Conservation (phyloP, 2,113 vertebrate species). For the Menura novaehollandiae region DNA sequence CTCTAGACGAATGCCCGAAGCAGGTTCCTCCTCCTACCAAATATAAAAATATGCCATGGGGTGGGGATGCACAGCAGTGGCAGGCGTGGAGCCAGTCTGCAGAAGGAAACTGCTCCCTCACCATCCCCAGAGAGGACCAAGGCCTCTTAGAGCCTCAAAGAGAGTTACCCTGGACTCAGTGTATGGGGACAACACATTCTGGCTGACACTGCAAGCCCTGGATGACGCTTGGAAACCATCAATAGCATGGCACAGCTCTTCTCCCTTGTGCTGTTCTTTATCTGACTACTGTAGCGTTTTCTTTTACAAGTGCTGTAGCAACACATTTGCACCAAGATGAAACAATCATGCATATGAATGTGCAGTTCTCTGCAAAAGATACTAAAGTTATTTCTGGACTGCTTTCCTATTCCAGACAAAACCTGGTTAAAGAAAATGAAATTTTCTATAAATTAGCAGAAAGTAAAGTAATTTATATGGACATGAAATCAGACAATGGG, state of each 20-base stretch:
- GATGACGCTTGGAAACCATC: not conserved
- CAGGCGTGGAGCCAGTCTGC: not conserved
- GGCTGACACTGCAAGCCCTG: not conserved
- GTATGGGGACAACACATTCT: rapidly evolving
- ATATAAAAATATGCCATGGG: rapidly evolving
- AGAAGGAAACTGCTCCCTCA: not conserved
- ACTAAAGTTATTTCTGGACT: not conserved
- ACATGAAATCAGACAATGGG: not conserved
- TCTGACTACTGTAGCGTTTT: not conserved
- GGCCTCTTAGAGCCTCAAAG: not conserved
- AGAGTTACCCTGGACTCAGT: not conserved
- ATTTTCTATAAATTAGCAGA: not conserved
- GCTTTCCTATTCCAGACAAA: not conserved
- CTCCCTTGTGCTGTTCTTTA: not conserved
- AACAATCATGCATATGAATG: not conserved
- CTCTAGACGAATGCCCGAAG: not conserved
- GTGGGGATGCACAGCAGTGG: rapidly evolving
- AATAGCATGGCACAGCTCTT: not conserved
- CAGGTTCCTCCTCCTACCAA: not conserved
- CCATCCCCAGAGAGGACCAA: not conserved
- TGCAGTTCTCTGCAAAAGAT: not conserved
- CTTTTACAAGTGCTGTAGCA: not conserved
- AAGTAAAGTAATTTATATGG: not conserved
- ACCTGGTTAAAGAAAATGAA: not conserved
- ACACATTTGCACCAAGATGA: not conserved